Evolutionary conservation across 2,888 invertebrate species (phyloP).

Genomic region (Fabriciana adippe): DNA sequence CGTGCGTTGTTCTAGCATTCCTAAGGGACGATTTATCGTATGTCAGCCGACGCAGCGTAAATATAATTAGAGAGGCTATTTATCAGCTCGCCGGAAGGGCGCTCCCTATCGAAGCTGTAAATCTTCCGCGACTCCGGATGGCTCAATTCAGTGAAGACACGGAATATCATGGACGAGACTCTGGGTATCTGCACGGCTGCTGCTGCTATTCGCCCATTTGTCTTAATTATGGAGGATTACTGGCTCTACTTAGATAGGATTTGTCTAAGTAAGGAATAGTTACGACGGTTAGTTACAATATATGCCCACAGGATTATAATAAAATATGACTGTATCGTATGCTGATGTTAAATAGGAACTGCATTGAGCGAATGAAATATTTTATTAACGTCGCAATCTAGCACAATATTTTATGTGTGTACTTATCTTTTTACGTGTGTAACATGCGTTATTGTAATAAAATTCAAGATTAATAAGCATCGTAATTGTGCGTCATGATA

Average conservation of each 20-base stretch:
- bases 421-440: conserved; percentile 10
- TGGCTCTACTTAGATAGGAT: conserved; percentile 40
- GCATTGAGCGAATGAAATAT: conserved; percentile 2
- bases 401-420: neutral
- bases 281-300: conserved; percentile 44
- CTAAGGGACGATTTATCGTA: conserved; percentile 69
- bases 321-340: conserved; percentile 52
- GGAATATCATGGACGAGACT: conserved; percentile 52
- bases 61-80: conserved; percentile 81
- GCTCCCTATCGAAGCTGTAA: conserved; percentile 73
- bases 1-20: conserved; percentile 71
- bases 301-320: conserved; percentile 57
- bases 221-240: conserved; percentile 61
- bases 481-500: conserved; percentile 5
- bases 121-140: conserved; percentile 70
- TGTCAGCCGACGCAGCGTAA: conserved; percentile 76
- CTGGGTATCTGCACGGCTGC: conserved; percentile 18
- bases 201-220: conserved; percentile 47
- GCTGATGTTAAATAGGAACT: conserved; percentile 47
- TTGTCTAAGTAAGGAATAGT: conserved; percentile 51
- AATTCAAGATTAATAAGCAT: conserved; percentile 8
- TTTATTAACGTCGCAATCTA: conserved; percentile 3
- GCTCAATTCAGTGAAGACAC: conserved; percentile 72
- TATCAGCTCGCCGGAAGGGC: conserved; percentile 78
- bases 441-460: conserved; percentile 12